These are phyloP conservation scores for Orycteropus afer DNA, from an alignment of 2,113 vertebrate genomes.

Conservation along the genomic window DNA sequence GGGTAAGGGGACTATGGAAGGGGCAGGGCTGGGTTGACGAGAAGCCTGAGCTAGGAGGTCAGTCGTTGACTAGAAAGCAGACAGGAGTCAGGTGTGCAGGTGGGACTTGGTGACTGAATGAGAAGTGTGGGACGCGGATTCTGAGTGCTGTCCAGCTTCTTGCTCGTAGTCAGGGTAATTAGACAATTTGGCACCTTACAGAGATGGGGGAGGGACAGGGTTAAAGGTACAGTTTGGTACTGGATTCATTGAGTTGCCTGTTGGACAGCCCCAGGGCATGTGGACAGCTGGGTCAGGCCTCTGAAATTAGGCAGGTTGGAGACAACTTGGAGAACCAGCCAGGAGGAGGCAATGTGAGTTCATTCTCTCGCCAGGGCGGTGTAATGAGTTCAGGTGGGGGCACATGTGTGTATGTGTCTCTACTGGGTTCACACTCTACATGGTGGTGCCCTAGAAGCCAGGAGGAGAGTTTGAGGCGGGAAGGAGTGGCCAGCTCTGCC, in stretches of 20 bases:
- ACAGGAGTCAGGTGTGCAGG: background rate
- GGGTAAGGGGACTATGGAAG: background rate
- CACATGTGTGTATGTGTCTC: background rate
- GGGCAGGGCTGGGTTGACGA: background rate
- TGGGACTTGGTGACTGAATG: background rate
- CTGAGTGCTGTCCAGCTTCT: background rate
- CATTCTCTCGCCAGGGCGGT: background rate
- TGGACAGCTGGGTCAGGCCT: background rate
- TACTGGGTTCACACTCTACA: no score
- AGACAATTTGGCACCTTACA: background rate
- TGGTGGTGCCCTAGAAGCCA: background rate
- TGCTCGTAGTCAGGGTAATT: background rate
- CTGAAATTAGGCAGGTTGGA: background rate
- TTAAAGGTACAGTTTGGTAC: background rate
- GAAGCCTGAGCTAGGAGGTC: background rate
- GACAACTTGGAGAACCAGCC: background rate
- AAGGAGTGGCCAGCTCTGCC: background rate
- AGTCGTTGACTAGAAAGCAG: no score
- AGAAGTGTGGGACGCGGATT: background rate
- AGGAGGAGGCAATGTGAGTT: background rate
- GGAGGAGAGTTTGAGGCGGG: background rate
- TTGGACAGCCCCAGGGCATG: background rate
- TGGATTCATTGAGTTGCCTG: background rate
- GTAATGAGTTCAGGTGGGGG: background rate
- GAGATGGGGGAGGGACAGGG: background rate